A percentile compares a stretch with the other conserved stretches of the same genome.
These are phyloP conservation scores for Suillia variegata DNA, from an alignment of 2,888 invertebrate genomes.

Conservation along the genomic window DNA sequence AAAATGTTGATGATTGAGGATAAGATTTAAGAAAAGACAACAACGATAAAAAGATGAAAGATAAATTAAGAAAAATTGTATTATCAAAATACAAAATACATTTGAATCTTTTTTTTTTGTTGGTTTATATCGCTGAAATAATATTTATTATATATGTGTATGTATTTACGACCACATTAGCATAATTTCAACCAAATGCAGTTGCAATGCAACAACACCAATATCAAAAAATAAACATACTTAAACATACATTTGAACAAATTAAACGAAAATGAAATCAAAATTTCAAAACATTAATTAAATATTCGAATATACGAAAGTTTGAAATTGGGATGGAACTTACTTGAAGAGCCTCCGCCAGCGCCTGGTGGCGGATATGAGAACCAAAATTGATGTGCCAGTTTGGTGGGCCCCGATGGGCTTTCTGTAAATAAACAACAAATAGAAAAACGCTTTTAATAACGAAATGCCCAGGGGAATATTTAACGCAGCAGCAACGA, in stretches of 20 bases:
- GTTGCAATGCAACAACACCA: conserved; percentile 3
- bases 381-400: conserved; percentile 88
- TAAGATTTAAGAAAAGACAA: too few relatives aligned
- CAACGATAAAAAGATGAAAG: too few relatives aligned
- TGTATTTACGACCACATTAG: conserved; percentile 1
- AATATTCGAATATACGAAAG: background rate
- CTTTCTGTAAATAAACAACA: conserved; percentile 45
- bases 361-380: conserved; percentile 82
- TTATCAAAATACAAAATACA: too few relatives aligned
- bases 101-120: too few relatives aligned
- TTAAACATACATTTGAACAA: background rate
- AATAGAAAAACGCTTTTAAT: background rate
- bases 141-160: too few relatives aligned
- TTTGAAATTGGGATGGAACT: conserved; percentile 41
- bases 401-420: conserved; percentile 65
- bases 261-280: background rate
- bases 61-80: too few relatives aligned
- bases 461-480: background rate
- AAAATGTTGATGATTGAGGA: too few relatives aligned
- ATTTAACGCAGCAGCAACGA: too few relatives aligned
- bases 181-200: conserved; percentile 1
- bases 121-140: too few relatives aligned
- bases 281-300: background rate
- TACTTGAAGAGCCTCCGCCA: conserved; percentile 69
- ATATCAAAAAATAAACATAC: background rate